Evolutionary conservation across 37 sponge, comb jelly and placozoan genomes (phyloP).

Genomic region (Eunapius fragilis): DNA sequence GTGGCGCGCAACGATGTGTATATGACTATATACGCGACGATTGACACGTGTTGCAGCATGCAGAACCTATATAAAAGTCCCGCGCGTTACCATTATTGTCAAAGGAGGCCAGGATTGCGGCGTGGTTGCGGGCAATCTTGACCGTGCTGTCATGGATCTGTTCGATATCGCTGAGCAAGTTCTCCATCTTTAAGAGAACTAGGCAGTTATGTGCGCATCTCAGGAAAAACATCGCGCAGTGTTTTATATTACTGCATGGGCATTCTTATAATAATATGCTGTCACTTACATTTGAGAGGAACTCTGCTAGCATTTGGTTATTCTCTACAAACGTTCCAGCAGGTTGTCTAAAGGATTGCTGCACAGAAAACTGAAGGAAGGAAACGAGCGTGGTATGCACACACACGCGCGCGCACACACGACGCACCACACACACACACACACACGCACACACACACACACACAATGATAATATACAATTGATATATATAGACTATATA

Average conservation of each 20-base stretch:
- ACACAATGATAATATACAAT: too few relatives aligned
- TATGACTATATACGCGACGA: too few relatives aligned
- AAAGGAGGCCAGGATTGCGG: conserved; percentile 44
- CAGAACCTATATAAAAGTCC: background rate
- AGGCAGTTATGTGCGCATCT: too few relatives aligned
- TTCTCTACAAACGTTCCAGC: background rate
- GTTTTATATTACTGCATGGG: background rate
- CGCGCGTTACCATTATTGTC: conserved; percentile 30
- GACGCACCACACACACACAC: too few relatives aligned
- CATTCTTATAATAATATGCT: background rate
- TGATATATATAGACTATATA: too few relatives aligned
- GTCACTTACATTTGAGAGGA: background rate
- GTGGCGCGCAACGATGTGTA: too few relatives aligned
- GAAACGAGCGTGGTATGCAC: background rate
- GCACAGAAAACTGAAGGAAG: background rate
- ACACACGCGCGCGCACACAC: too few relatives aligned
- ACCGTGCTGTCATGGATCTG: conserved; percentile 40
- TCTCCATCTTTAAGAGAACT: conserved; percentile 53
- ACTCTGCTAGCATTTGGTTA: background rate
- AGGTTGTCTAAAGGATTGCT: background rate
- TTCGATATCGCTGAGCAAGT: conserved; percentile 33
- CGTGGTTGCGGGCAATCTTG: conserved; percentile 58
- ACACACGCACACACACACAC: too few relatives aligned
- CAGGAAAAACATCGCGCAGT: too few relatives aligned
- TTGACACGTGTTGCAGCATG: background rate